phyloP scores from a whole-genome alignment of 2,888 invertebrate species.

The Acronicta psi region DNA sequence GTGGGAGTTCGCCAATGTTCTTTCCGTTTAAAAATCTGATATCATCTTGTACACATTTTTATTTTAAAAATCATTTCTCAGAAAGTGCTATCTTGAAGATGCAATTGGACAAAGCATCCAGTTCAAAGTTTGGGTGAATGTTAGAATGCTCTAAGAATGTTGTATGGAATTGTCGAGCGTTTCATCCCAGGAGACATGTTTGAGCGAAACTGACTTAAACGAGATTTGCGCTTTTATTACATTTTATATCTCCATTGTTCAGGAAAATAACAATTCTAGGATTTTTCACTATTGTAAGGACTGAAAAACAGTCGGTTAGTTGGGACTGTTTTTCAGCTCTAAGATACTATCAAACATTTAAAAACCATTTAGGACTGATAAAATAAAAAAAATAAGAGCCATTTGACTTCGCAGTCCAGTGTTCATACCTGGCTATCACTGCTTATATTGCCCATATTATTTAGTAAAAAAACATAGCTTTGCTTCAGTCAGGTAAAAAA shows the following conservation, averaged over 20 bases:
- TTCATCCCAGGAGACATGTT: slow-evolving; percentile 29
- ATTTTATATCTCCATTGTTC: slow-evolving; percentile 24
- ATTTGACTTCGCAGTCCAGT: no score
- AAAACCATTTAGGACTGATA: no score
- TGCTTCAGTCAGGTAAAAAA: no score
- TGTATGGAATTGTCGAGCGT: slow-evolving; percentile 14
- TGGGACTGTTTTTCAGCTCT: no score
- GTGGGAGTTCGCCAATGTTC: no score
- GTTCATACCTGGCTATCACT: no score
- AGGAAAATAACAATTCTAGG: slow-evolving; percentile 3
- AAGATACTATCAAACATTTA: no score
- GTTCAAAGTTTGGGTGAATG: slow-evolving; percentile 20
- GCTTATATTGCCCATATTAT: no score
- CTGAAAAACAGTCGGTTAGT: no score
- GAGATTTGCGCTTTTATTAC: slow-evolving; percentile 45
- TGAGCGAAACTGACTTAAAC: slow-evolving; percentile 37
- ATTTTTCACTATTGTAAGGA: not conserved
- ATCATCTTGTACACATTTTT: slow-evolving; percentile 3
- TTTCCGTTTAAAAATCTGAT: slow-evolving; percentile 2
- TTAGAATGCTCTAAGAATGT: slow-evolving; percentile 35
- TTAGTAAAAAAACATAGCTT: no score
- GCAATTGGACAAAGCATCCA: slow-evolving; percentile 41
- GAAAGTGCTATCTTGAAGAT: slow-evolving; percentile 18
- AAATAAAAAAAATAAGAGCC: no score
- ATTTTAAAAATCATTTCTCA: slow-evolving; percentile 19